Evolutionary conservation across 2,888 invertebrate species (phyloP), one percentile per base, ranked within the genome.

Genomic region (Oeneis ivallda): DNA sequence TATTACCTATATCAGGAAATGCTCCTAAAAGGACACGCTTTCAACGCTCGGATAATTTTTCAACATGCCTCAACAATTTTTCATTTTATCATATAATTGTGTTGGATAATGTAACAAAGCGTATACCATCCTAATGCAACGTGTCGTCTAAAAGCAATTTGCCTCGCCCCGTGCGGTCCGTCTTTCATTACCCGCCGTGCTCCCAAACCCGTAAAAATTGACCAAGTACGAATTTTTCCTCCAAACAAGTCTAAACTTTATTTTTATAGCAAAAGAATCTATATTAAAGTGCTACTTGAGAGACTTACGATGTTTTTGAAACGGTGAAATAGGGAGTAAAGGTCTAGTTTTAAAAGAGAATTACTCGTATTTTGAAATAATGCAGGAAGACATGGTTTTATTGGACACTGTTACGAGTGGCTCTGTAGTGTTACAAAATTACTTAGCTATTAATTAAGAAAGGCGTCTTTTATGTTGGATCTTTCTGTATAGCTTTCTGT

Each of bases 61-160:
- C 65, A 65, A 43, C 54, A 53, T 64, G 41, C 10, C 47, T 39
- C 49, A 66, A 69, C 66, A 64, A 65, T 66, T 70, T 65, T 69
- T 66, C 61, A 69, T 63, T 66, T 61, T 61, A 61, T 61, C 64
- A 65, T 58, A 68, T 63, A 65, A 72, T 71, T 60, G 66, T 66
- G 66, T 67, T 65, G 65, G 69, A 66, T 70, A 68, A 66, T 57
- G 64, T 69, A 67, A 67, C 68, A 69, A 70, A 70, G 70, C 71
- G 64, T 72, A 58, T 70, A 66, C 62, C 74, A 68, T 78, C 75
- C 84, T 88, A 89, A 89, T 89, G 89, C 83, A 80, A 84, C 83
- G 78, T 86, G 86, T 89, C 90, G 88, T 90, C 85, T 84, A 81
- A 88, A 89, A 89, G 85, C 89, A 87, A 91, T 91, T 90, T 91